These are phyloP conservation scores for Carassius gibelio DNA, from an alignment of 2,113 vertebrate species.

Conservation along the genomic window DNA sequence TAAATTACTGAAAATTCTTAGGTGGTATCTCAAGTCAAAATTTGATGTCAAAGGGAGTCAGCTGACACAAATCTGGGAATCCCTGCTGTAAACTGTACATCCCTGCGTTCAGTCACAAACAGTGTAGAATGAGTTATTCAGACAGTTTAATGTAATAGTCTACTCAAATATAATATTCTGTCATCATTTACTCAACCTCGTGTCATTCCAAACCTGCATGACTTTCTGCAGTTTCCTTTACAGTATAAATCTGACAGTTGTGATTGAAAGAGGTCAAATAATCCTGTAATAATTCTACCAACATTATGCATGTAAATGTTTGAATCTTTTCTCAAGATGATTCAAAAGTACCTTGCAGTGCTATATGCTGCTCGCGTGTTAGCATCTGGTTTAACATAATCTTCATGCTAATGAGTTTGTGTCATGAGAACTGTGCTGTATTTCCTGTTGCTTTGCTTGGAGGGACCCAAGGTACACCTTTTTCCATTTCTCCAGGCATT, in stretches of 20 bases:
- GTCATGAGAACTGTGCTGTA: conserved; percentile 55
- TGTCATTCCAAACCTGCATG: neutral
- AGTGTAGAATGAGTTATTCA: neutral
- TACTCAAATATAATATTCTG: neutral
- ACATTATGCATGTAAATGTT: neutral
- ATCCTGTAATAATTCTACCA: neutral
- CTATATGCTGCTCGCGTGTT: too few relatives aligned
- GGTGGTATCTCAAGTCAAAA: neutral
- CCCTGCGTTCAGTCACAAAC: neutral
- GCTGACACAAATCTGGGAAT: neutral
- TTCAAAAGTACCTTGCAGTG: neutral
- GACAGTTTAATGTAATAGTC: neutral
- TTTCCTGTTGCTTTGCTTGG: conserved; percentile 49
- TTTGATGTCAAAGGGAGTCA: neutral
- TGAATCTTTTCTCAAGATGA: neutral
- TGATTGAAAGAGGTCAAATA: neutral
- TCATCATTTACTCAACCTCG: neutral
- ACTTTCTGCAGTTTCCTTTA: neutral
- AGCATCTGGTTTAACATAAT: too few relatives aligned
- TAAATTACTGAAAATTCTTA: neutral
- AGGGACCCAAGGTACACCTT: conserved; percentile 51
- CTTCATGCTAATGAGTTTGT: conserved; percentile 53
- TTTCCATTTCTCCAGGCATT: conserved; percentile 41
- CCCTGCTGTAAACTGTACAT: neutral
- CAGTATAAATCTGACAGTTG: neutral